phyloP scores from a whole-genome alignment of 1,140 invertebrate species.

The Formica selysi region DNA sequence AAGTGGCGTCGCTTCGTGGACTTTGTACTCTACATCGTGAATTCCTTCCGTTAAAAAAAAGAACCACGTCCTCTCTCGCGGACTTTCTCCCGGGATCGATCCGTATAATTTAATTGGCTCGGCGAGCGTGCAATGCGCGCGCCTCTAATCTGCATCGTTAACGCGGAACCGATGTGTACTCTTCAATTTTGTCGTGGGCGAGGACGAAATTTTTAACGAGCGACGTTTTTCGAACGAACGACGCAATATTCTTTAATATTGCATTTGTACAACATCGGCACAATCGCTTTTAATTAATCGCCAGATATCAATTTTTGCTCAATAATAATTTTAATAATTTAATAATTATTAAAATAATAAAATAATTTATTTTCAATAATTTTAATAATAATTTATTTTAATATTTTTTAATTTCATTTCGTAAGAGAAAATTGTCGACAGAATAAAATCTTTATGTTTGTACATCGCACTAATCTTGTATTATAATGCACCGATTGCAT shows the following conservation, averaged over 20 bases:
- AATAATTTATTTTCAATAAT: too few relatives aligned
- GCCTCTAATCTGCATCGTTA: slow-evolving; percentile 40
- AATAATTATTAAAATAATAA: too few relatives aligned
- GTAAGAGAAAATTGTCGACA: not conserved
- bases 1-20: slow-evolving; percentile 41
- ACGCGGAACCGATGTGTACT: slow-evolving; percentile 32
- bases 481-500: not conserved
- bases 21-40: slow-evolving; percentile 31
- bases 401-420: not conserved
- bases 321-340: too few relatives aligned
- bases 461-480: not conserved
- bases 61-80: not conserved
- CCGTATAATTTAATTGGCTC: slow-evolving; percentile 72
- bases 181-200: slow-evolving; percentile 18
- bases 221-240: not conserved
- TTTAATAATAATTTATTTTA: not conserved
- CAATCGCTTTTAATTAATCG: not conserved
- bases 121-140: slow-evolving; percentile 52
- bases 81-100: slow-evolving; percentile 70
- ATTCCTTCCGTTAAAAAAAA: slow-evolving; percentile 15
- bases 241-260: not conserved
- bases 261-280: not conserved
- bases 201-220: not conserved
- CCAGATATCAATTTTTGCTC: too few relatives aligned
- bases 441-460: not conserved